phyloP scores from a whole-genome alignment of 92 coral and sea anemone genomes.

The Chrysogorgia sp. region DNA sequence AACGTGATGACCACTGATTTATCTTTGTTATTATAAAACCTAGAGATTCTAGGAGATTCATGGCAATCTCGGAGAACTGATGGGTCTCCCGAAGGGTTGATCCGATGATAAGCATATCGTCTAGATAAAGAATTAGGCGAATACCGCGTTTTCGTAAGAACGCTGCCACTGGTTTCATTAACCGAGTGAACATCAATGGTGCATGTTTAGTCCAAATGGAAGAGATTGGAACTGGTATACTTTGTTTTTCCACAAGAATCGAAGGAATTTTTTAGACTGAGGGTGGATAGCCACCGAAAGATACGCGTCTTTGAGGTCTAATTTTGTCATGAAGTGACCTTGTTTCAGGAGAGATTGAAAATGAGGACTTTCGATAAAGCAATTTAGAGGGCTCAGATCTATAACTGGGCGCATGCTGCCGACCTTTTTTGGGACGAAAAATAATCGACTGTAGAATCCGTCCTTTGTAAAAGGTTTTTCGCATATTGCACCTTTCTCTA shows the following conservation, averaged over 20 bases:
- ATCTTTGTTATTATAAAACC: not conserved
- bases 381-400: no score
- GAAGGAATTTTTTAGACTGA: no score
- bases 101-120: not conserved
- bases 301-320: no score
- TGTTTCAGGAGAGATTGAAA: not conserved
- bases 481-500: slow-evolving; percentile 36
- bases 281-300: no score
- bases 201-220: not conserved
- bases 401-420: no score
- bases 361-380: slow-evolving; percentile 16
- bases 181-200: not conserved
- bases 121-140: no score
- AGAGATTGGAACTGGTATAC: not conserved
- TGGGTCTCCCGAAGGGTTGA: not conserved
- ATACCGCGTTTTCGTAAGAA: no score
- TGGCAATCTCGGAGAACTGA: not conserved
- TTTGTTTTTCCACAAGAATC: no score
- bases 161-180: no score
- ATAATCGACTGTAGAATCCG: slow-evolving; percentile 55
- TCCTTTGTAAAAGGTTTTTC: slow-evolving; percentile 32
- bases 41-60: not conserved
- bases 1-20: not conserved
- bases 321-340: not conserved
- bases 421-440: slow-evolving; percentile 50